Base-by-base conservation (phyloP, 2,888 invertebrate genomes). In the Erebia ligea region DNA sequence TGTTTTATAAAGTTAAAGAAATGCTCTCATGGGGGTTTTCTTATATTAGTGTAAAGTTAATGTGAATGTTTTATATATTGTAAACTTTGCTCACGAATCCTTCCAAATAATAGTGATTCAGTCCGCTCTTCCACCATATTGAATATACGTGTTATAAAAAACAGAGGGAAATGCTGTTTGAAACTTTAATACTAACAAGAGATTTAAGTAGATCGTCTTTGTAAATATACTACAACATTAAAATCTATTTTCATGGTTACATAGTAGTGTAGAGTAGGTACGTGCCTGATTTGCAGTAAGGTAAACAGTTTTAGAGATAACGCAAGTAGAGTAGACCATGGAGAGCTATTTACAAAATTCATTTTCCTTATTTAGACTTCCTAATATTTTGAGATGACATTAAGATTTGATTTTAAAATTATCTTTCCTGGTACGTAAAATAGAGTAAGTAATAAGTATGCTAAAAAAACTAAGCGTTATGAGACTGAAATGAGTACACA, bases 401-500 rank as follows among this genome's bases (percentile, higher is more conserved):
- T 78, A 79, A 74, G 77, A 77, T 80, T 76, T 70, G 75, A 57
- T 63, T 48, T 52, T 71, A 62, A 65, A 70, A 48, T 66, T 58
- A 59, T 66, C 66, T 48, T 70, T 19, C 58, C 61, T 62, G 59
- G 13, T 57, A 25, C 25, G 25, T 57, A 57, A 57, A 62, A 45
- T 73, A 57, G 67, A 58, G 72, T 72, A 72, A 54, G 77, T 78
- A 58, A 71, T 72, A 72, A 54, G 77, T 78, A 45, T 13, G 45
- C 45, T 45, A 45, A 45, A 42, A 42, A 42, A 45, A 45, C 45
- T 45, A 84, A 84, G 85, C 84, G 87, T 80, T 84, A 78, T 76
- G 83, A 54, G 76, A 84, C 87, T 82, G 75, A 81, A 81, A 84
- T 83, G 74, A 73, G 78, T 76, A 73, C 76, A 76, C 84, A 82